Evolutionary conservation across 1,140 invertebrate genomes (phyloP), one percentile per base, ranked within the genome.

Genomic region (Holotrichia oblita): DNA sequence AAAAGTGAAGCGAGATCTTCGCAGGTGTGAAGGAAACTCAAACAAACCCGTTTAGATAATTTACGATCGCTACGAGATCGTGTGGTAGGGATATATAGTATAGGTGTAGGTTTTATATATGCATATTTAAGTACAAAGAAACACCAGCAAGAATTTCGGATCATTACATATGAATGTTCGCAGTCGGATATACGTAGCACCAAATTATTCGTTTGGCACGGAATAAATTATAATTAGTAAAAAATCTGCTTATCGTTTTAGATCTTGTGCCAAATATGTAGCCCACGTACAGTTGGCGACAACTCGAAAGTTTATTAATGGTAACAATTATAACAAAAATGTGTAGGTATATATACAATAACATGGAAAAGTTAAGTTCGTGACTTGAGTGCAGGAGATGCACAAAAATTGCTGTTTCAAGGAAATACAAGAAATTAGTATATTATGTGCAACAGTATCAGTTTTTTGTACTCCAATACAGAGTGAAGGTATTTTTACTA

Each of bases 121-220:
- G 22, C 61, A 69, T 69, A 69, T 69, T 69, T 69, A 69, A 69
- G 61, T 69, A 69, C 61, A 69, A 69, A 69, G 61, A 20, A 69
- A 69, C 61, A 69, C 61, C 61, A 69, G 24, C 61, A 69, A 69
- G 61, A 69, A 69, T 69, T 69, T 69, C 61, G 24, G 61, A 69
- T 69, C 61, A 69, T 69, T 69, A 69, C 27, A 34, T 34, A 4
- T 27, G 61, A 69, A 69, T 69, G 61, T 69, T 69, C 61, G 61
- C 22, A 8, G 61, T 69, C 61, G 61, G 22, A 69, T 69, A 69
- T 69, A 69, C 22, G 24, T 69, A 69, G 20, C 61, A 22, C 61
- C 61, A 69, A n/a, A 69, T 69, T 69, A 69, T 69, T 27, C 61
- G 17, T 69, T 10, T 69, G 61, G 61, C 61, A 34, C 27, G 61